Conservation (phyloP, 2,797 vertebrate genomes). For the Manis crassicaudata region DNA sequence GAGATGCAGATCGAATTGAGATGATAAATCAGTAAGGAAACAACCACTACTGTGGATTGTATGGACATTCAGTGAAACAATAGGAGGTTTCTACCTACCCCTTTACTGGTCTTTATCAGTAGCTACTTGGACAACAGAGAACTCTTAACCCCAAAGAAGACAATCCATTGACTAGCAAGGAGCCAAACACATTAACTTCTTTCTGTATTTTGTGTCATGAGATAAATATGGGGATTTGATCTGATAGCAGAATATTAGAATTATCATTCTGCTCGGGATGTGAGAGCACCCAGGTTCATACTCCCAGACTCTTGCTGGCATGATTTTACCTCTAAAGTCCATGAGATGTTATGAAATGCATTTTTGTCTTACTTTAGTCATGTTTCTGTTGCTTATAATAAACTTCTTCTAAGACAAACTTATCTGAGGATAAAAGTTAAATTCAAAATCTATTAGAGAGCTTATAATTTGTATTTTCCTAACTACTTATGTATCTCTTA, state of each 20-base stretch:
- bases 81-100: fast-evolving
- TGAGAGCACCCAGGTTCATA: neutral
- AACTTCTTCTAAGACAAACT: neutral
- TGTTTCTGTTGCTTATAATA: neutral
- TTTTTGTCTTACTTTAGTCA: neutral
- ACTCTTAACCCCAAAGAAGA: neutral
- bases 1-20: neutral
- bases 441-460: conserved; percentile 8
- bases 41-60: neutral
- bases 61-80: neutral
- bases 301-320: fast-evolving
- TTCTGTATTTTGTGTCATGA: neutral
- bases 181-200: neutral
- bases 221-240: neutral
- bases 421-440: neutral
- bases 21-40: neutral
- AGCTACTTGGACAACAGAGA: neutral
- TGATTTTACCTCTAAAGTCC: neutral
- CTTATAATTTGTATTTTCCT: neutral
- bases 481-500: neutral
- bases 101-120: neutral
- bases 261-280: fast-evolving
- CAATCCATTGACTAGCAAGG: neutral
- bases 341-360: neutral
- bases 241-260: neutral